A percentile compares a stretch with the other conserved stretches of the same genome.
These are phyloP conservation scores for Lepidiolamprologus cunningtoni DNA, from an alignment of 2,113 vertebrate genomes.

Conservation along the genomic window DNA sequence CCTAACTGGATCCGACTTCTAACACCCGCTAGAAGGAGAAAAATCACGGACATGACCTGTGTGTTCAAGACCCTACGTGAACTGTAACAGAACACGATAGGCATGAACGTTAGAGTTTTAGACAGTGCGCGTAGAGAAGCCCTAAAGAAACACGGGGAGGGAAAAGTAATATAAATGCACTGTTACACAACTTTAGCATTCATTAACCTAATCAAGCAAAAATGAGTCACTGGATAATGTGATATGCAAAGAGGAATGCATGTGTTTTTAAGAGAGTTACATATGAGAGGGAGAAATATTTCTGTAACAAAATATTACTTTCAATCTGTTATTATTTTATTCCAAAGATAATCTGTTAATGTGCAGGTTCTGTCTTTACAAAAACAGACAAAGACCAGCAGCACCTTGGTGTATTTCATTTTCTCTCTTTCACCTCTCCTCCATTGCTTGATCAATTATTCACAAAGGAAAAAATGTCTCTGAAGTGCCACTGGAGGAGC, in stretches of 20 bases:
- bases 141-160: not conserved
- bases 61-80: not conserved
- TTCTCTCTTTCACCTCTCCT: not conserved
- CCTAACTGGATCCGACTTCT: slow-evolving; percentile 29
- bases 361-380: not conserved
- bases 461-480: not conserved
- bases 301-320: not conserved
- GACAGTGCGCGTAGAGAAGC: not conserved
- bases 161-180: not conserved
- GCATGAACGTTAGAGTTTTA: not conserved
- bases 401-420: not conserved
- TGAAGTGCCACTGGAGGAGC: not conserved
- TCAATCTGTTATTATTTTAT: not conserved
- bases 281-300: not conserved
- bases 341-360: not conserved
- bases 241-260: not conserved
- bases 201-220: not conserved
- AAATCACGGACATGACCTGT: not conserved
- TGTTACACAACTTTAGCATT: not conserved
- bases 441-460: not conserved
- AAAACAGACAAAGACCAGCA: not conserved
- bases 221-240: not conserved
- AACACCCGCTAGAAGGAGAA: slow-evolving; percentile 14
- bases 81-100: not conserved
- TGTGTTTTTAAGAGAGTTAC: not conserved